Evolutionary conservation across 2,888 invertebrate species (phyloP).

Genomic region (Lasioglossum calceatum): DNA sequence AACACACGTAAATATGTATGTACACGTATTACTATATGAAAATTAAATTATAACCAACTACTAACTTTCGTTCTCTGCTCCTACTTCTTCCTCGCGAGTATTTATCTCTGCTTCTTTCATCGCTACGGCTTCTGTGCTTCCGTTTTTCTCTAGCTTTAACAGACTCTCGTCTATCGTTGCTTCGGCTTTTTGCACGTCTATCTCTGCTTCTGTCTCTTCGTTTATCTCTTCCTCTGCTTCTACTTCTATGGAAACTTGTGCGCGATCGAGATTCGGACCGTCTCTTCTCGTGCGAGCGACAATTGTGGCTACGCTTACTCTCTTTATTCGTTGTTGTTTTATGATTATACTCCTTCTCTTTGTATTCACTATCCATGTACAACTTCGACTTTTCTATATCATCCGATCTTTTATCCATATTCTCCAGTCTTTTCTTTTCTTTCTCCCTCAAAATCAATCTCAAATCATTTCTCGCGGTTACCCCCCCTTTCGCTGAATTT

Average conservation of each 20-base stretch:
- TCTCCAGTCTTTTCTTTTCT: slow-evolving; percentile 76
- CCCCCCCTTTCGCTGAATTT: slow-evolving; percentile 68
- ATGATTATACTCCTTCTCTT: slow-evolving; percentile 47
- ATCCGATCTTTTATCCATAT: slow-evolving; percentile 63
- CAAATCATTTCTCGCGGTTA: slow-evolving; percentile 76
- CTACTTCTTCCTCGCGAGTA: slow-evolving; percentile 79
- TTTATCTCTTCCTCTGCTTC: slow-evolving; percentile 73
- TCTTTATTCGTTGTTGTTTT: slow-evolving; percentile 58
- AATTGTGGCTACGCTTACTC: slow-evolving; percentile 70
- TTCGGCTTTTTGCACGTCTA: slow-evolving; percentile 28
- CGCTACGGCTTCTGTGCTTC: slow-evolving; percentile 78
- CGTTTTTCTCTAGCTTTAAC: slow-evolving; percentile 71
- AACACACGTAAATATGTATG: slow-evolving; percentile 10
- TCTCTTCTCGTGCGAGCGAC: slow-evolving; percentile 72
- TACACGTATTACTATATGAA: background rate
- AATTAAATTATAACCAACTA: slow-evolving; percentile 52
- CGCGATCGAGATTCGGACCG: slow-evolving; percentile 68
- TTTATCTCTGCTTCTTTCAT: slow-evolving; percentile 77
- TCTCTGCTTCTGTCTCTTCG: slow-evolving; percentile 73
- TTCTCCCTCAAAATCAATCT: slow-evolving; percentile 79
- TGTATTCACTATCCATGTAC: slow-evolving; percentile 61
- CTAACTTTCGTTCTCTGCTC: slow-evolving; percentile 85
- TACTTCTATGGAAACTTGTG: slow-evolving; percentile 68
- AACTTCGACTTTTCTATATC: slow-evolving; percentile 42
- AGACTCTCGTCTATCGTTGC: slow-evolving; percentile 69